Conservation (phyloP, 2,888 invertebrate genomes). For the Xestia rhomboidea region DNA sequence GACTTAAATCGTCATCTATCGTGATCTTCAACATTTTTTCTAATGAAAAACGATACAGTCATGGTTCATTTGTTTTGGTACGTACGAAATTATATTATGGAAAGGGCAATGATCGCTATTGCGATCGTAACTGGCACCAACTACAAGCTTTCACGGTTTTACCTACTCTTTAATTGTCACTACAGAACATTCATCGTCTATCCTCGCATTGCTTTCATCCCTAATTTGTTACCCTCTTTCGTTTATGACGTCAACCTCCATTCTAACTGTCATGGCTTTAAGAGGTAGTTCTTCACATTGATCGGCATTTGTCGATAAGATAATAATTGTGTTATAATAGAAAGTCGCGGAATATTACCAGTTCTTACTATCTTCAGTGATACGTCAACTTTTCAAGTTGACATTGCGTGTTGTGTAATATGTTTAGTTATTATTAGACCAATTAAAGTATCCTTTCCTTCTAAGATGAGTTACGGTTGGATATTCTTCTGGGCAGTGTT, state of each 20-base stretch:
- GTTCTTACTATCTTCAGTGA: slow-evolving; percentile 24
- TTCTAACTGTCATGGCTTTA: not conserved
- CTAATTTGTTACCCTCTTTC: rapidly evolving
- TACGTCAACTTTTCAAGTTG: slow-evolving; percentile 17
- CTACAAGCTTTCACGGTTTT: not conserved
- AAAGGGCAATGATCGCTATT: too few species aligned
- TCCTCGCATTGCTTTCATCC: not conserved
- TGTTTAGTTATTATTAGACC: not conserved
- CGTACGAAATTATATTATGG: too few species aligned
- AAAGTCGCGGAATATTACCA: slow-evolving; percentile 25
- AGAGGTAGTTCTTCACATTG: slow-evolving; percentile 22
- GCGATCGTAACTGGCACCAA: too few species aligned
- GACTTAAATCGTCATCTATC: too few species aligned
- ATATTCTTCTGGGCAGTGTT: slow-evolving; percentile 20
- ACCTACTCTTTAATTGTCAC: not conserved
- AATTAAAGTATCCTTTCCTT: not conserved
- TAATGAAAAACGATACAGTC: too few species aligned
- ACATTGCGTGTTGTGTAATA: not conserved
- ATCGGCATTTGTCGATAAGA: slow-evolving; percentile 30
- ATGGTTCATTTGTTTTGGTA: too few species aligned
- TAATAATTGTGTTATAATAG: slow-evolving; percentile 23
- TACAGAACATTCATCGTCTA: not conserved
- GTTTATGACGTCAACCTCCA: not conserved
- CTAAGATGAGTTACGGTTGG: slow-evolving; percentile 8
- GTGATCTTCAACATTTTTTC: too few species aligned